A percentile compares a stretch with the other conserved stretches of the same genome.
Conservation (phyloP, 1,140 invertebrate species). For the Penaeus chinensis region DNA sequence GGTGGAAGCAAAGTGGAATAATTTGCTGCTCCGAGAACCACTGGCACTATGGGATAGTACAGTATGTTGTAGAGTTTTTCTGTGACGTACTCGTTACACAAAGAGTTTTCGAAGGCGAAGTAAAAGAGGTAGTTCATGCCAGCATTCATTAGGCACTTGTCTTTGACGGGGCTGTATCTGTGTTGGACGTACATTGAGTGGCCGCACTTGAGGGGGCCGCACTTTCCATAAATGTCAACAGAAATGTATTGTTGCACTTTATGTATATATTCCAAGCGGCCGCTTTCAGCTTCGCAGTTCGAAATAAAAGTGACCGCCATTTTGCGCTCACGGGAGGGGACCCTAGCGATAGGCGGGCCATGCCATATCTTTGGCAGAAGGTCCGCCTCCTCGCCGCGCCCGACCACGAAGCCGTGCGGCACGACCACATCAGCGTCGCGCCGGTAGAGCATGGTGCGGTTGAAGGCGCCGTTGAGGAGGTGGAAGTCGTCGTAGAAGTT, state of each 20-base stretch:
- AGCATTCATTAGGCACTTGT: constrained; percentile 63
- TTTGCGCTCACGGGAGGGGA: constrained; percentile 82
- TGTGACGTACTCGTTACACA: constrained; percentile 70
- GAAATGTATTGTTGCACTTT: constrained; percentile 85
- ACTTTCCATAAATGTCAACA: constrained; percentile 94
- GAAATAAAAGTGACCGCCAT: constrained; percentile 97
- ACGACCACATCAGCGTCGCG: constrained; percentile 65
- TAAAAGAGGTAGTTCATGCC: constrained; percentile 67
- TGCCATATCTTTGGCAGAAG: constrained; percentile 16
- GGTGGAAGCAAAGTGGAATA: constrained; percentile 45
- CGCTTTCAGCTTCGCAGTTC: constrained; percentile 90
- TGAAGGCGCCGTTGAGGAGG: constrained; percentile 65
- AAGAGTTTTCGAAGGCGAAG: constrained; percentile 70
- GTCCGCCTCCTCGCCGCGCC: neutral
- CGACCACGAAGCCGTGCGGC: constrained; percentile 64
- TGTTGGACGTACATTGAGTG: neutral
- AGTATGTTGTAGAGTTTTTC: constrained; percentile 68
- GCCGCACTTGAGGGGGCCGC: constrained; percentile 82
- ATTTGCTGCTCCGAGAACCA: constrained; percentile 46
- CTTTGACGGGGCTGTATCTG: constrained; percentile 19
- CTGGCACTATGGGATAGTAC: constrained; percentile 55
- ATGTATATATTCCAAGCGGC: constrained; percentile 85
- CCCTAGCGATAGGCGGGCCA: neutral
- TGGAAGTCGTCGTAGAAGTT: constrained; percentile 70
- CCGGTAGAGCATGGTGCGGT: constrained; percentile 69